phyloP scores from a whole-genome alignment of 2,113 vertebrate species.

The Sturnira hondurensis region DNA sequence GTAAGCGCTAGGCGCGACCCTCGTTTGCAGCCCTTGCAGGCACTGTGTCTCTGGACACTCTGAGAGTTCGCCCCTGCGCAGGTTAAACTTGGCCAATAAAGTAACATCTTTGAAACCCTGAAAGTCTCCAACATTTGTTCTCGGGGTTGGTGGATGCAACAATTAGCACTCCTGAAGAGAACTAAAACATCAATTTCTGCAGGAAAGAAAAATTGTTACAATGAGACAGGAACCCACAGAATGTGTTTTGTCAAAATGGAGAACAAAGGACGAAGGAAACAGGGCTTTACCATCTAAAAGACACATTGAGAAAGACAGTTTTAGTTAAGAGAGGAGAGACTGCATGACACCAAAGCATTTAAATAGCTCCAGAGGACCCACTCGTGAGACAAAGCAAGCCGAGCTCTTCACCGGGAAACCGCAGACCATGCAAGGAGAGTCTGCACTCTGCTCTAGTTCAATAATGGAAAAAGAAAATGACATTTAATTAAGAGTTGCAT shows the following conservation, averaged over 20 bases:
- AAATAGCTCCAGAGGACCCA: conserved; percentile 50
- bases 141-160: too few relatives aligned
- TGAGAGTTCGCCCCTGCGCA: too few relatives aligned
- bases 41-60: too few relatives aligned
- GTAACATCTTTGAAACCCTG: too few relatives aligned
- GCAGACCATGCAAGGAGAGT: conserved; percentile 41
- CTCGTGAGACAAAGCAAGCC: conserved; percentile 11
- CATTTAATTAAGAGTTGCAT: conserved; percentile 78
- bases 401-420: background rate
- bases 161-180: conserved; percentile 53
- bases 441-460: conserved; percentile 40
- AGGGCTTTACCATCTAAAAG: conserved; percentile 42
- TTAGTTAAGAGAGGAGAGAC: conserved; percentile 23
- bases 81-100: too few relatives aligned
- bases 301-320: conserved; percentile 39
- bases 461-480: conserved; percentile 60
- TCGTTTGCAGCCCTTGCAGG: too few relatives aligned
- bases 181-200: conserved; percentile 44
- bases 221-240: conserved; percentile 57
- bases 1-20: too few relatives aligned
- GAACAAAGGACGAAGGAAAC: conserved; percentile 61
- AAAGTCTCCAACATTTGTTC: too few relatives aligned
- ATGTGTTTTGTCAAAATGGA: conserved; percentile 58
- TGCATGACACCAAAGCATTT: conserved; percentile 40
- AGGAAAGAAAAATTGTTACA: conserved; percentile 33